phyloP scores from a whole-genome alignment of 23 tunicate species.

The Phallusia fumigata region DNA sequence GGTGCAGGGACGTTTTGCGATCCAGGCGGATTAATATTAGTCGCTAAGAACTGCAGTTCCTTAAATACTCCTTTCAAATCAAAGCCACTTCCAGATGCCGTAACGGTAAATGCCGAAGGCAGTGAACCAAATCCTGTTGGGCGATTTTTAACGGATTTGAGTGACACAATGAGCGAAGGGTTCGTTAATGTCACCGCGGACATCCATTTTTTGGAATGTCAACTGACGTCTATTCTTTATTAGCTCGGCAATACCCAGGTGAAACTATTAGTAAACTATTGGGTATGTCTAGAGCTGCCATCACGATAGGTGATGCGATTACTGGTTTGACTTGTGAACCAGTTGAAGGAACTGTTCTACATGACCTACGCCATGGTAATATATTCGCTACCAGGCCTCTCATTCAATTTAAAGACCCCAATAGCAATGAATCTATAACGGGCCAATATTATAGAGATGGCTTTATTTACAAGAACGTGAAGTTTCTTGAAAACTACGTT shows the following conservation, averaged over 20 bases:
- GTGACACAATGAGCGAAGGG: background rate
- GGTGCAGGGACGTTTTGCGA: background rate
- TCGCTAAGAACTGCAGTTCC: background rate
- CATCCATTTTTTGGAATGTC: background rate
- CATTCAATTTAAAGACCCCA: background rate
- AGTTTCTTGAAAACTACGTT: background rate
- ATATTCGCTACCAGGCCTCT: conserved; percentile 14
- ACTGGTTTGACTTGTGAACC: background rate
- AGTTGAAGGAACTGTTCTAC: background rate
- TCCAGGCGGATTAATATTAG: background rate
- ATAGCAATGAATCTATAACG: background rate
- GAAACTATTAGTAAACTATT: background rate
- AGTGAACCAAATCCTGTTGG: background rate
- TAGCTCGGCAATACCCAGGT: background rate
- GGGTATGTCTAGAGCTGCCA: background rate
- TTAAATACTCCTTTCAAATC: background rate
- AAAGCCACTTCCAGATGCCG: background rate
- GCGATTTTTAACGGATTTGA: background rate
- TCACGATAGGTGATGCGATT: background rate
- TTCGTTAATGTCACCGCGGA: background rate
- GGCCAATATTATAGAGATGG: conserved; percentile 9
- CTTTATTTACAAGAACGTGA: background rate
- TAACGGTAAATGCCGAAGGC: too few species aligned
- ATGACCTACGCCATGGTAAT: background rate
- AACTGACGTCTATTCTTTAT: background rate